Conservation (phyloP, 2,888 invertebrate genomes). For the Synergus itoensis region DNA sequence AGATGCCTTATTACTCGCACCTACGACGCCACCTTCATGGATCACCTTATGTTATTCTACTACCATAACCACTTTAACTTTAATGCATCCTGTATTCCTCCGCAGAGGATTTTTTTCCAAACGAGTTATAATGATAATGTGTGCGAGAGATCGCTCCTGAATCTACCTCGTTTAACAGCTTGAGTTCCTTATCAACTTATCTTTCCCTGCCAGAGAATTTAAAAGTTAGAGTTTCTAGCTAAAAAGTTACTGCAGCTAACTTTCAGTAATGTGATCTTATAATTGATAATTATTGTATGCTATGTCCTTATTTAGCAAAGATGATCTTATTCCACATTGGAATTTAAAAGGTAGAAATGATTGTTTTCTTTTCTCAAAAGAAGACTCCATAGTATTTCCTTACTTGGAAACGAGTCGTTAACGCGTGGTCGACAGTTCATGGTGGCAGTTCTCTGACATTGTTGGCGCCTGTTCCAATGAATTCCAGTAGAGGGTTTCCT, state of each 20-base stretch:
- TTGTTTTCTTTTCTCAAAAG: not conserved
- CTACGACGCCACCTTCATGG: conserved; percentile 53
- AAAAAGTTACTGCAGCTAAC: too few species aligned
- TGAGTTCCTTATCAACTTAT: not conserved
- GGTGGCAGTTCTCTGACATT: conserved; percentile 55
- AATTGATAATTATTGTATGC: too few species aligned
- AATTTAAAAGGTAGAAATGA: too few species aligned
- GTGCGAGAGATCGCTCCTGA: too few species aligned
- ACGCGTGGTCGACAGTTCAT: conserved; percentile 61
- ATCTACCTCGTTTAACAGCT: too few species aligned
- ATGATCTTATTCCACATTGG: too few species aligned
- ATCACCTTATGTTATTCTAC: not conserved
- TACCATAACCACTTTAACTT: conserved; percentile 23
- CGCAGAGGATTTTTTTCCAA: not conserved
- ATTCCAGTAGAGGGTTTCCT: conserved; percentile 60
- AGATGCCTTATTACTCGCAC: conserved; percentile 66
- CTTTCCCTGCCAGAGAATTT: not conserved
- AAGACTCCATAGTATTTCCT: conserved; percentile 50
- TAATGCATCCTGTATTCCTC: conserved; percentile 22
- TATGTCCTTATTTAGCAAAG: too few species aligned
- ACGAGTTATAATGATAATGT: not conserved
- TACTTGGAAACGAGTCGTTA: conserved; percentile 72
- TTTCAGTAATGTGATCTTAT: too few species aligned
- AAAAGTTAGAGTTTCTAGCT: too few species aligned
- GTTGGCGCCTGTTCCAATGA: conserved; percentile 65